These are phyloP conservation scores for Siphamia tubifer DNA, from an alignment of 2,113 vertebrate species.

Conservation along the genomic window DNA sequence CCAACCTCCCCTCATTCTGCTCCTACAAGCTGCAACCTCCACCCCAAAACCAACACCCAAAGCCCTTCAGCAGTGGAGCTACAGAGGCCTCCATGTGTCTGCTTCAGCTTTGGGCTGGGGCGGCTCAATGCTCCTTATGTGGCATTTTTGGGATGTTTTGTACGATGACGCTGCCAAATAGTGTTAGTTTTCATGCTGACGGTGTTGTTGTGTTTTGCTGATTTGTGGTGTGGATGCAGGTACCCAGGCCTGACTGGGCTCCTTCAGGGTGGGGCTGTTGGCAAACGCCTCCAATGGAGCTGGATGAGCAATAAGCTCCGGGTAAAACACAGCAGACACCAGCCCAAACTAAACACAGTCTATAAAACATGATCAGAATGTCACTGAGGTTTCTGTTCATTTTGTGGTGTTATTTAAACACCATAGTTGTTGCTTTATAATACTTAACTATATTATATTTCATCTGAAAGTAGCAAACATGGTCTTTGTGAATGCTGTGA, in stretches of 20 bases:
- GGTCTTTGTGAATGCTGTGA: too few relatives aligned
- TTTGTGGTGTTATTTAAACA: too few relatives aligned
- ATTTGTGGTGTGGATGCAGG: constrained; percentile 3
- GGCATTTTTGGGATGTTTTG: background rate
- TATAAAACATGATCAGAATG: too few relatives aligned
- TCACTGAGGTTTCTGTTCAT: background rate
- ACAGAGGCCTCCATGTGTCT: background rate
- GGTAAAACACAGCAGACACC: background rate
- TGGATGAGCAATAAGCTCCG: constrained; percentile 4
- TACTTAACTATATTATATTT: too few relatives aligned
- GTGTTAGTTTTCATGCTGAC: background rate
- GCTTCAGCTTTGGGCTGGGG: background rate
- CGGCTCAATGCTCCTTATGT: background rate
- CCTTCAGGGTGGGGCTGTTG: constrained; percentile 61
- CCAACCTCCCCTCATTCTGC: rapidly evolving
- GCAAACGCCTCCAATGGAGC: constrained; percentile 33
- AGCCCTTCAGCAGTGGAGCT: background rate
- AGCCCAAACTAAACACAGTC: constrained; percentile 10
- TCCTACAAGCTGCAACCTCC: background rate
- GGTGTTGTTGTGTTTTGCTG: background rate
- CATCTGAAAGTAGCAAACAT: too few relatives aligned
- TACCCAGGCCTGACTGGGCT: constrained; percentile 35
- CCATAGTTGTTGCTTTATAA: too few relatives aligned
- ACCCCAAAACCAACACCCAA: constrained; percentile 21
- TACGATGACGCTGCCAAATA: background rate